Conservation (phyloP, 2,797 vertebrate species). For the Sebastes trivittatus region DNA sequence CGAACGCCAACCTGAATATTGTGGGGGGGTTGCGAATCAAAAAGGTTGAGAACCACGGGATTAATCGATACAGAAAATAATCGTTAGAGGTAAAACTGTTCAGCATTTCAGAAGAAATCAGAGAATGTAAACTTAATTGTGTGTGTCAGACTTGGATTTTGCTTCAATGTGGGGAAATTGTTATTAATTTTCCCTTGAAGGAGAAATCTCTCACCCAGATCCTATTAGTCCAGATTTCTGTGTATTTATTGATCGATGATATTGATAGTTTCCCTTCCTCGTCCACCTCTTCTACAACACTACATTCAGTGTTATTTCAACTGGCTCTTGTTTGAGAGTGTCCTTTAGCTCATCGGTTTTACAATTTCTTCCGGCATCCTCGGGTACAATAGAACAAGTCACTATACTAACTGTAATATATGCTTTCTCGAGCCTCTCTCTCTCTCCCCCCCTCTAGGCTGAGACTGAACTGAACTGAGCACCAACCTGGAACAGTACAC, state of each 20-base stretch:
- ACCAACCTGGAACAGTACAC: conserved; percentile 81
- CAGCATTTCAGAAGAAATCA: background rate
- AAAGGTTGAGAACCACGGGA: too few relatives aligned
- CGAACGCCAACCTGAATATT: too few relatives aligned
- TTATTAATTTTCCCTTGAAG: background rate
- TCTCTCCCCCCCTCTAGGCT: conserved; percentile 63
- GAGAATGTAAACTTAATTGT: background rate
- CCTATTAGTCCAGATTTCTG: background rate
- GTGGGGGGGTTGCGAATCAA: too few relatives aligned
- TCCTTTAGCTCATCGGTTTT: conserved; percentile 31
- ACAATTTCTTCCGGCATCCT: conserved; percentile 63
- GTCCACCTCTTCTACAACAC: background rate
- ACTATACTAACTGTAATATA: conserved; percentile 82
- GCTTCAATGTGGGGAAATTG: background rate
- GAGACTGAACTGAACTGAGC: conserved; percentile 80
- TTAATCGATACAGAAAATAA: too few relatives aligned
- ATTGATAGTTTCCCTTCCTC: background rate
- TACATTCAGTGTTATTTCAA: conserved; percentile 39
- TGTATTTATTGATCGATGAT: background rate
- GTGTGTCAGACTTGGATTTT: background rate
- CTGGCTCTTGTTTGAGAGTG: conserved; percentile 49
- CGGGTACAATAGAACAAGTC: conserved; percentile 78
- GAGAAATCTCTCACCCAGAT: background rate
- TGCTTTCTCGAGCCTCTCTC: conserved; percentile 70
- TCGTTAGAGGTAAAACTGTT: background rate